Percentiles rank a stretch among this genome's conserved stretches.
Evolutionary conservation across 2,113 vertebrate genomes (phyloP).

Genomic region (Rhea pennata): DNA sequence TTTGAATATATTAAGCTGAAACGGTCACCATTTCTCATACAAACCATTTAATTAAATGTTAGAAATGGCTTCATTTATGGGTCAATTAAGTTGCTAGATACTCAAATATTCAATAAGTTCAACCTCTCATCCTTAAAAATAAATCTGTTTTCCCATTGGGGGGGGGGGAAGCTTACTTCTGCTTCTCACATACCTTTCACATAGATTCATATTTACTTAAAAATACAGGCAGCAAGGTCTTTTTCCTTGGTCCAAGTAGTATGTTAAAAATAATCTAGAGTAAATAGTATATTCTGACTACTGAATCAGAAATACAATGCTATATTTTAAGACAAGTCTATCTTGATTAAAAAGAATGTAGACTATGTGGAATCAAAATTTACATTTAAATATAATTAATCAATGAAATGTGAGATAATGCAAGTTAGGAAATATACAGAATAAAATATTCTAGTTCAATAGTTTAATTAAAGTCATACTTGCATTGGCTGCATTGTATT

Average conservation of each 20-base stretch:
- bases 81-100: not conserved
- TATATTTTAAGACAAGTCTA: not conserved
- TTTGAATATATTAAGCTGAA: not conserved
- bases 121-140: not conserved
- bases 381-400: constrained; percentile 11
- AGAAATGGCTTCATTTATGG: not conserved
- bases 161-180: not conserved
- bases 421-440: constrained; percentile 9
- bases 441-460: not conserved
- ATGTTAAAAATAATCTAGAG: not conserved
- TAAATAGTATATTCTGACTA: not conserved
- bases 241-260: not conserved
- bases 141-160: not conserved
- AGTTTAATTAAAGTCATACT: constrained; percentile 40
- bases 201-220: not conserved
- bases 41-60: not conserved
- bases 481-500: not conserved
- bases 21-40: not conserved
- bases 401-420: constrained; percentile 13
- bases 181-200: not conserved
- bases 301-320: not conserved
- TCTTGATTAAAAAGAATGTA: not conserved
- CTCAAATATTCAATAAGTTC: not conserved
- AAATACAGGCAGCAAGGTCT: not conserved
- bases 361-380: not conserved